Evolutionary conservation across 2,888 invertebrate genomes (phyloP), one percentile per base, ranked within the genome.

Genomic region (Lasioglossum vierecki): DNA sequence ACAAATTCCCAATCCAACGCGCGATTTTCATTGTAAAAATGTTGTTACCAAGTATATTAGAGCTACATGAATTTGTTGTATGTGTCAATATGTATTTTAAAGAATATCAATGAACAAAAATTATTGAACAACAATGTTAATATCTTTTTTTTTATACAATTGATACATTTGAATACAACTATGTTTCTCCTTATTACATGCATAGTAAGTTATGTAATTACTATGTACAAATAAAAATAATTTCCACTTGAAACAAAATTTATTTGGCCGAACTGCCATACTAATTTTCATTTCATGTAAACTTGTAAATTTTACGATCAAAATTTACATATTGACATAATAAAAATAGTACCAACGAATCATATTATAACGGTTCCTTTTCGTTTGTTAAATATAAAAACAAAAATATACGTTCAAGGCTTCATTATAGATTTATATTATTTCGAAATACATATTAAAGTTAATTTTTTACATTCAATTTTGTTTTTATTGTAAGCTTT

Each of bases 61-160:
- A 63, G 75, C 74, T 76, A 63, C 68, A 88, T 15, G 74, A 88
- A 63, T 83, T 72, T 88, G 82, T 85, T 57, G 76, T 83, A 84
- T 68, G 68, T 86, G 79, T 80, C 83, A 73, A 85, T 80, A 75
- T 70, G 81, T 70, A 80, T 79, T 70, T 77, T 41, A 26, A n/a
- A 72, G 66, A 35, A 72, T 76, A 72, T 46, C 11, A 60, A 77
- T 49, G 41, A 53, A 44, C 22, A 68, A 80, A 60, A 49, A 49
- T 9, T 49, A 39, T 49, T 26, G 30, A 66, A 53, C 68, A 76
- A 60, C 35, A 39, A 79, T 35, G 44, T 70, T 72, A 76, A 53
- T 70, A 80, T 35, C 35, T 79, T 46, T 70, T 46, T 70, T 57
- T 75, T 77, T 75, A 63, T 63, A 80, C 70, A 77, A 74, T 76